phyloP scores from a whole-genome alignment of 2,888 invertebrate genomes.

The Phyto melanocephala region DNA sequence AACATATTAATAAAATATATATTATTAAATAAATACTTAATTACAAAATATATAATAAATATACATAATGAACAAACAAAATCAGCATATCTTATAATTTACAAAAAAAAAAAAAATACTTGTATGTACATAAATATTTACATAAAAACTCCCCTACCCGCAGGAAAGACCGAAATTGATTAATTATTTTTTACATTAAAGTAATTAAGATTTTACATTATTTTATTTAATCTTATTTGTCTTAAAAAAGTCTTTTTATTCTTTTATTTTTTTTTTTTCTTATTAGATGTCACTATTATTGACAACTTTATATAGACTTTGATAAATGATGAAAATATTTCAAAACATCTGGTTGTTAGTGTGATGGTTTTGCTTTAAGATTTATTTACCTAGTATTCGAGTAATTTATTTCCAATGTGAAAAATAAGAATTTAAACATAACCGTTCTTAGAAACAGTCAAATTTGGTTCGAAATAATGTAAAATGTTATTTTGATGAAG shows the following conservation, averaged over 20 bases:
- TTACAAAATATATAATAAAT: not conserved
- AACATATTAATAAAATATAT: not conserved
- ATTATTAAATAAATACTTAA: not conserved
- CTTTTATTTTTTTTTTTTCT: not conserved
- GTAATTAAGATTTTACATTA: too few relatives aligned
- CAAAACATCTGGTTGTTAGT: not conserved
- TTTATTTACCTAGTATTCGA: not conserved
- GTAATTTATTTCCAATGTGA: too few relatives aligned
- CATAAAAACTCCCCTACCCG: not conserved
- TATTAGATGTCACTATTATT: not conserved
- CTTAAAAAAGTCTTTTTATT: not conserved
- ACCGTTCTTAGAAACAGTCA: too few relatives aligned
- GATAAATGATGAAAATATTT: not conserved
- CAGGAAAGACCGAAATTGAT: not conserved
- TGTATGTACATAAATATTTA: too few relatives aligned
- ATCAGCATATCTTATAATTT: constrained; percentile 16
- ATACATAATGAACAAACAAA: too few relatives aligned
- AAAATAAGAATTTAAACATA: too few relatives aligned
- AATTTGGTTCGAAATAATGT: too few relatives aligned
- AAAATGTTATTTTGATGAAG: too few relatives aligned
- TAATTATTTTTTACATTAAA: not conserved
- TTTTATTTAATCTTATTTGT: not conserved
- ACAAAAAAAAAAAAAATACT: not conserved
- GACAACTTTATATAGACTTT: not conserved
- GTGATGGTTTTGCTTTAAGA: not conserved